Evolutionary conservation across 1,140 invertebrate species (phyloP).

Genomic region (Aphelinus atriplicis): DNA sequence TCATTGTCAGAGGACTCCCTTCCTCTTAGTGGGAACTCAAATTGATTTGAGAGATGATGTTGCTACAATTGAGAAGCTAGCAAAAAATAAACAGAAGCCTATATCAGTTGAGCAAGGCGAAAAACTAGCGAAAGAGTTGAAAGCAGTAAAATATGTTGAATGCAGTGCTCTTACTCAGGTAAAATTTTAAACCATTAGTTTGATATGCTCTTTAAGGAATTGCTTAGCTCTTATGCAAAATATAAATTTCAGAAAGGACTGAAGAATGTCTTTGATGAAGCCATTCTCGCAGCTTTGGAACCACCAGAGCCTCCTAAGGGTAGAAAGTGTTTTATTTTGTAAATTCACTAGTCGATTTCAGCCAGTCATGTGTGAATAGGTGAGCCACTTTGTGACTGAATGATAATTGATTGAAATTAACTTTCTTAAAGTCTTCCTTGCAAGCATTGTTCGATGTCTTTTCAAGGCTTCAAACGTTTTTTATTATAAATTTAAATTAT

Average conservation of each 20-base stretch:
- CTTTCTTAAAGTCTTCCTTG: not conserved
- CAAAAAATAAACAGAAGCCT: conserved; percentile 98
- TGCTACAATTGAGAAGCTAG: conserved; percentile 93
- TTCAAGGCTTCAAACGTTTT: not conserved
- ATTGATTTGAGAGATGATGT: conserved; percentile 97
- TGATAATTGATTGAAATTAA: not conserved
- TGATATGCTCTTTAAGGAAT: not conserved
- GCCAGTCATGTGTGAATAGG: conserved; percentile 33
- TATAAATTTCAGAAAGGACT: conserved; percentile 86
- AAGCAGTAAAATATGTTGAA: conserved; percentile 99
- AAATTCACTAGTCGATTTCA: conserved; percentile 56
- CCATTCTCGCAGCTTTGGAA: conserved; percentile 96
- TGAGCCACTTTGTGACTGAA: conserved; percentile 7
- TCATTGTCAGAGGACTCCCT: conserved; percentile 98
- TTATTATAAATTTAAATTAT: not conserved
- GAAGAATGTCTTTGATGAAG: conserved; percentile 99
- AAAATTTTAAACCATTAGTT: conserved; percentile 26
- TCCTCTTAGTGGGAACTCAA: conserved; percentile 96
- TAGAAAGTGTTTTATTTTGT: conserved; percentile 90
- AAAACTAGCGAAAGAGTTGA: conserved; percentile 96
- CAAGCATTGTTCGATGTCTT: not conserved
- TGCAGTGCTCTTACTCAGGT: conserved; percentile 97
- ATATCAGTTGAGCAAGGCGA: conserved; percentile 95
- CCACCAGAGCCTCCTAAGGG: conserved; percentile 93
- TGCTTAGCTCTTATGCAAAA: not conserved